Evolutionary conservation across 1,140 invertebrate species (phyloP).

Genomic region (Cotesia chilonis): DNA sequence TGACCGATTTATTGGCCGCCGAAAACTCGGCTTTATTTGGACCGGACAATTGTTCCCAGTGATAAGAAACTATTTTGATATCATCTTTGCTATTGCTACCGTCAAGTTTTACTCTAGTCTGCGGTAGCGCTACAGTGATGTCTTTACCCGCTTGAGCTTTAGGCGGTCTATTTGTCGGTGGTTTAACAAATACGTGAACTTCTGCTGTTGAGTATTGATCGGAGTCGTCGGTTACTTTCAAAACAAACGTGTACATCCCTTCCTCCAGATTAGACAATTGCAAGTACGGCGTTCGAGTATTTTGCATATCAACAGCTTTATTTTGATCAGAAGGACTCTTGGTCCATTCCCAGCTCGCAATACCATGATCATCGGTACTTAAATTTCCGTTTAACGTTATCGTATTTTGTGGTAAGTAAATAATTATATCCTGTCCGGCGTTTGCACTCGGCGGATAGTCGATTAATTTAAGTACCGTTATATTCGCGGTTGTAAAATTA

Average conservation of each 20-base stretch:
- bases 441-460: conserved; percentile 96
- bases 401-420: conserved; percentile 90
- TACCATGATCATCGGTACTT: conserved; percentile 92
- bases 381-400: conserved; percentile 88
- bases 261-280: conserved; percentile 89
- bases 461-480: conserved; percentile 88
- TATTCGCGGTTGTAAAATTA: conserved; percentile 87
- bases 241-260: conserved; percentile 92
- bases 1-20: conserved; percentile 68
- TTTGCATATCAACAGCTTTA: conserved; percentile 93
- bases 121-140: conserved; percentile 79
- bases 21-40: conserved; percentile 66
- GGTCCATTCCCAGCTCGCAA: conserved; percentile 93
- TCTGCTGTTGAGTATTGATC: conserved; percentile 86
- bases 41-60: conserved; percentile 82
- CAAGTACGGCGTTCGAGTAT: conserved; percentile 87
- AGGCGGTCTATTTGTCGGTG: conserved; percentile 84
- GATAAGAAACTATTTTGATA: conserved; percentile 81
- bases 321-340: conserved; percentile 85
- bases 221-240: conserved; percentile 91
- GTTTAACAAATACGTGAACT: conserved; percentile 93
- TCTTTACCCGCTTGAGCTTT: conserved; percentile 71
- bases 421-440: conserved; percentile 88
- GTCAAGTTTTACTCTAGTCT: conserved; percentile 81
- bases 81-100: conserved; percentile 86